phyloP scores from a whole-genome alignment of 2,113 vertebrate species.

The Notarius lentiginosus region DNA sequence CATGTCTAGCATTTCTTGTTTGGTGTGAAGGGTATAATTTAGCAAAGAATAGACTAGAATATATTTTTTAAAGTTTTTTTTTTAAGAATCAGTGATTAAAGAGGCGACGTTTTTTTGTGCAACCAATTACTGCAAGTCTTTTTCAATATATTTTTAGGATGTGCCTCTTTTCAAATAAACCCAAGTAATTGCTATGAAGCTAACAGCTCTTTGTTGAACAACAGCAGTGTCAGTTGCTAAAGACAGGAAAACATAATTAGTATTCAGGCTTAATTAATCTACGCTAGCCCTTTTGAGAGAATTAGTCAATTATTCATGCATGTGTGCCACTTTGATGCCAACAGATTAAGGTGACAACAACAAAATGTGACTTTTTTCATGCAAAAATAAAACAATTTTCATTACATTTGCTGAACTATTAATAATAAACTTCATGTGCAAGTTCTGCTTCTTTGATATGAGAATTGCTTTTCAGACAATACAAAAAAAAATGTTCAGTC shows the following conservation, averaged over 20 bases:
- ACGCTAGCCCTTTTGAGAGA: conserved; percentile 77
- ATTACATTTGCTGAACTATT: conserved; percentile 68
- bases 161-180: conserved; percentile 42
- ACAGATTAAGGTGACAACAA: conserved; percentile 78
- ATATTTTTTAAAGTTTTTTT: not conserved
- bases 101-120: conserved; percentile 8
- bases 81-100: not conserved
- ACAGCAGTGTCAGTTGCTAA: conserved; percentile 69
- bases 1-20: not conserved
- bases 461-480: not conserved
- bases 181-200: conserved; percentile 67
- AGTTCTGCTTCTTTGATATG: conserved; percentile 1
- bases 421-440: conserved; percentile 66
- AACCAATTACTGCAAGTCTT: conserved; percentile 36
- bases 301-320: conserved; percentile 81
- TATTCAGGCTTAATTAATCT: conserved; percentile 81
- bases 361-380: conserved; percentile 53
- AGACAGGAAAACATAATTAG: conserved; percentile 80
- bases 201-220: conserved; percentile 75
- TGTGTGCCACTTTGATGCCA: conserved; percentile 80
- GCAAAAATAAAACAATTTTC: conserved; percentile 59
- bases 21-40: not conserved
- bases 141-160: conserved; percentile 42
- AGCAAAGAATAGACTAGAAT: not conserved
- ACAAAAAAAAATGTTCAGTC: not conserved